Evolutionary conservation across 1,140 invertebrate genomes (phyloP), one percentile per base, ranked within the genome.

Genomic region (Zaprionus lachaisei): DNA sequence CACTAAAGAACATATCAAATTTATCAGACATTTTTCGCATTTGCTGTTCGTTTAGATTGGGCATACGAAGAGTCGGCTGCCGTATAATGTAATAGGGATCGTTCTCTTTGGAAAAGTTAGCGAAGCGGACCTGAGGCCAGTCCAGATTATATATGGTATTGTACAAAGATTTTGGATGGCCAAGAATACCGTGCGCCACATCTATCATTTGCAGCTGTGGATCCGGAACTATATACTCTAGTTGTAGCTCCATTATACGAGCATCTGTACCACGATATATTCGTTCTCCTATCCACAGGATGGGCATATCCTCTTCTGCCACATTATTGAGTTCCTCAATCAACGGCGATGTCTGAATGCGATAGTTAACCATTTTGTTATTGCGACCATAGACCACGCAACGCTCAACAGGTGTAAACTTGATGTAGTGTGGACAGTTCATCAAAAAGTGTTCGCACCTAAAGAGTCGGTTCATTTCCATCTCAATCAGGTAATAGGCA

Each of bases 391-490:
- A 92, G 5, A 92, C 72, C 4, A 92, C 37, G 34, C 73, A 62
- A 2, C 77, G 38, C 17, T 92, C 91, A 4, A 69, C 41, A 1
- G 67, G 57, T 1, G 81, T 75, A 15, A 92, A 92, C 6, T 60
- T 62, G 1, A 79, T 65, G 22, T 80, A 80, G 17, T 84, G 65
- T 5, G 57, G 67, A 0, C 69, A 62, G 11, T 51, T 69, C 56
- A 80, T 69, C 7, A 83, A 49, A 55, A 92, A 92, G 61, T 92
- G 84, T 24, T 91, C 91, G 15, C 91, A 90, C 2, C 91, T 77
- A 63, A 92, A 92, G 0, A 92, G 55, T 6, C 91, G 83, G 72
- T 84, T 81, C 72, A 92, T 84, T 76, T 92, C 91, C 78, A 75
- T 64, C 56, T 92, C 83, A n/a, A 92, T 92, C 9, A 90, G 57